phyloP scores from a whole-genome alignment of 1,140 invertebrate species.

The Cyrtorhinus lividipennis region DNA sequence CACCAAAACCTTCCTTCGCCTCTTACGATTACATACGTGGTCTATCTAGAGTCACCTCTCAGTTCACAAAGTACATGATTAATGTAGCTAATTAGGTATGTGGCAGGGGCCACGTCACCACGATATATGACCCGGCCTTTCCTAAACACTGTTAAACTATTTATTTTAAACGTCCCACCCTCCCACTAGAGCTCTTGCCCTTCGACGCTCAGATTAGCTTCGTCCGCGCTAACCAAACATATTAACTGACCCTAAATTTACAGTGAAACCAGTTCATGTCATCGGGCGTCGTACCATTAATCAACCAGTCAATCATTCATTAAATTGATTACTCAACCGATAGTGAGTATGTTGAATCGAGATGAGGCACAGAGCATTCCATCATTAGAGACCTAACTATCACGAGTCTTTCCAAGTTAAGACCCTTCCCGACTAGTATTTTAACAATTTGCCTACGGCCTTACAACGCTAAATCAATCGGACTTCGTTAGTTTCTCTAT shows the following conservation, averaged over 20 bases:
- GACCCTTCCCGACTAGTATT: too few species aligned
- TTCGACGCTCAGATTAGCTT: background rate
- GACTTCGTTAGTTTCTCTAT: too few species aligned
- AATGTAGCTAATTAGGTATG: conserved; percentile 8
- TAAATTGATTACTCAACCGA: too few species aligned
- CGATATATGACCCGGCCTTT: conserved; percentile 1
- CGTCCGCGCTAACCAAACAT: background rate
- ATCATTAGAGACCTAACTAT: too few species aligned
- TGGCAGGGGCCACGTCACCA: conserved; percentile 5
- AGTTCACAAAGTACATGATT: conserved; percentile 8
- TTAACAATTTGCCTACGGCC: too few species aligned
- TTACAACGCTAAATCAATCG: too few species aligned
- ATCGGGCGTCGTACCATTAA: too few species aligned
- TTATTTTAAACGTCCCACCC: conserved; percentile 2
- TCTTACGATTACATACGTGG: conserved; percentile 9
- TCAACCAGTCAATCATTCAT: too few species aligned
- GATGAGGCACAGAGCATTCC: too few species aligned
- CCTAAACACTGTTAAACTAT: conserved; percentile 7
- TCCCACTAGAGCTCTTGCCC: background rate
- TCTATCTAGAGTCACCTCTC: conserved; percentile 6
- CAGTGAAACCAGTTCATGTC: background rate
- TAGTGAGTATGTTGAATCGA: too few species aligned
- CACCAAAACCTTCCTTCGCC: background rate
- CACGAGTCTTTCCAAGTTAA: too few species aligned
- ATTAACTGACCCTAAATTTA: background rate